phyloP scores from a whole-genome alignment of 2,797 vertebrate species.

The Somateria mollissima region DNA sequence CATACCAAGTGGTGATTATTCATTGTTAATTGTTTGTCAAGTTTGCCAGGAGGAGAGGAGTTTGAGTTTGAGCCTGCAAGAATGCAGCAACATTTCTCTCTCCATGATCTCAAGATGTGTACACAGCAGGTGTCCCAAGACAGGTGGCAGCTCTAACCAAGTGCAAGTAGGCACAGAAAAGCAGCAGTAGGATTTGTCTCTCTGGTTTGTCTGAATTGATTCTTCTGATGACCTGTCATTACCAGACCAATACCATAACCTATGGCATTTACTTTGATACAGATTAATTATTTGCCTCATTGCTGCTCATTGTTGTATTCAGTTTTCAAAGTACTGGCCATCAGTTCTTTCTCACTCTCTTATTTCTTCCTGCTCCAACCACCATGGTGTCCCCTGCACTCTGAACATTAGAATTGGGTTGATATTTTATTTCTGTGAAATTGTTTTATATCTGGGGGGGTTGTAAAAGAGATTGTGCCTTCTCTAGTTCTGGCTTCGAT shows the following conservation, averaged over 20 bases:
- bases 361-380: background rate
- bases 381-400: background rate
- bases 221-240: background rate
- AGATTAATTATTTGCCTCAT: background rate
- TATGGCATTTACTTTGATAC: background rate
- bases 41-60: background rate
- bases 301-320: background rate
- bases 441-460: background rate
- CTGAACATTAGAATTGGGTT: background rate
- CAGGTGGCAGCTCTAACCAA: background rate
- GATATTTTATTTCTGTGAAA: background rate
- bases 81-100: background rate
- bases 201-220: background rate
- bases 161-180: background rate
- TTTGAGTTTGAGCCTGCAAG: background rate
- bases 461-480: background rate
- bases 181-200: background rate
- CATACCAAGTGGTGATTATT: background rate
- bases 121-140: background rate
- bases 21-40: background rate
- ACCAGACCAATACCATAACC: background rate
- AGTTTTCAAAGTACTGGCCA: background rate
- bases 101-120: background rate
- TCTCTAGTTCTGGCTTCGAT: background rate
- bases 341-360: background rate